Evolutionary conservation across 1,140 invertebrate genomes (phyloP).

Genomic region (Cecropterus lyciades): DNA sequence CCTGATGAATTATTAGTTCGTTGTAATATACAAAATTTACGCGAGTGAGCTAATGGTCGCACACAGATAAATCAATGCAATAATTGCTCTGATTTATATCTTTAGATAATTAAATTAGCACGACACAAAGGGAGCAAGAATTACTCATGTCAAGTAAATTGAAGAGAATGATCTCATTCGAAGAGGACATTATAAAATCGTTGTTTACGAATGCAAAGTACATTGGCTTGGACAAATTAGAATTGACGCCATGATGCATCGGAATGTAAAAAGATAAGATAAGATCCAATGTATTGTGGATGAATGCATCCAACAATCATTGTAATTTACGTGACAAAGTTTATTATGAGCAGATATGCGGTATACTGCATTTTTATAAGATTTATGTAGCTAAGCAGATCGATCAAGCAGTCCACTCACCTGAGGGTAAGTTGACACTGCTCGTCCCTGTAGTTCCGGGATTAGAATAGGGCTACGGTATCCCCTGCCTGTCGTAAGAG

Average conservation of each 20-base stretch:
- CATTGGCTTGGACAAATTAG: slow-evolving; percentile 33
- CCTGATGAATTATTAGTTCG: slow-evolving; percentile 23
- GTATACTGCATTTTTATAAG: no score
- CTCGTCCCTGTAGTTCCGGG: no score
- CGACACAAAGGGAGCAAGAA: slow-evolving; percentile 56
- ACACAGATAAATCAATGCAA: slow-evolving; percentile 56
- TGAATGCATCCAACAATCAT: neutral
- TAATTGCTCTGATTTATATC: slow-evolving; percentile 58
- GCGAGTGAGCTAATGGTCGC: slow-evolving; percentile 42
- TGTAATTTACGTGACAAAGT: slow-evolving; percentile 8
- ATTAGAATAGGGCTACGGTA: no score
- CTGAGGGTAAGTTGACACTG: no score
- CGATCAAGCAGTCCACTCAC: no score
- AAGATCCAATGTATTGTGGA: slow-evolving; percentile 8
- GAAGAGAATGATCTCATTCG: slow-evolving; percentile 41
- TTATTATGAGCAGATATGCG: neutral
- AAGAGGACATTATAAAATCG: slow-evolving; percentile 30
- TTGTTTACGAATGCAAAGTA: slow-evolving; percentile 19
- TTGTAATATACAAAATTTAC: slow-evolving; percentile 40
- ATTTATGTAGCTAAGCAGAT: no score
- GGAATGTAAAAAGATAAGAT: slow-evolving; percentile 29
- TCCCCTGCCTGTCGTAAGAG: no score
- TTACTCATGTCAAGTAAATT: slow-evolving; percentile 57
- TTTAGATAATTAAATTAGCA: slow-evolving; percentile 59
- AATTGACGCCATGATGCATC: slow-evolving; percentile 33